These are phyloP conservation scores for Genyomyrus donnyi DNA, from an alignment of 2,113 vertebrate species.

Conservation along the genomic window DNA sequence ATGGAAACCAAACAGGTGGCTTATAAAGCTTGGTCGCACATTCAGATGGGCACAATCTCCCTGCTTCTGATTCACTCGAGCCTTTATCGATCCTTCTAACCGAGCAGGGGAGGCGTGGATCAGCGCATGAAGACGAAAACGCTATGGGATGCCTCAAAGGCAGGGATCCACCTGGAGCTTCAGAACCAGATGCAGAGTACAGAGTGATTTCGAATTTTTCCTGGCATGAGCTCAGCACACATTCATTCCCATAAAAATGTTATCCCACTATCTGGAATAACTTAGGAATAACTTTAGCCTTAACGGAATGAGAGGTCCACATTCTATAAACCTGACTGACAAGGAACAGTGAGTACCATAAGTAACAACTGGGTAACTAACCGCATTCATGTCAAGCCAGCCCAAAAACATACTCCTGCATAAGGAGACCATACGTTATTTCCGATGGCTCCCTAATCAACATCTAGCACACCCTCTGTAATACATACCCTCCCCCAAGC, in stretches of 20 bases:
- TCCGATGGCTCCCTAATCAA: background rate
- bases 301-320: background rate
- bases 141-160: background rate
- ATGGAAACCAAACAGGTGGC: conserved; percentile 26
- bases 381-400: background rate
- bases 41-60: background rate
- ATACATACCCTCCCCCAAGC: background rate
- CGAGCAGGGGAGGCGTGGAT: background rate
- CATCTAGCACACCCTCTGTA: background rate
- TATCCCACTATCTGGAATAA: background rate
- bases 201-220: background rate
- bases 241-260: background rate
- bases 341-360: background rate
- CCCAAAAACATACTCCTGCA: background rate
- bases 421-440: background rate
- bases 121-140: background rate
- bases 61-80: background rate
- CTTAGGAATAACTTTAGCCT: background rate
- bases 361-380: background rate
- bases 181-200: background rate
- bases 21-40: background rate
- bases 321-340: background rate
- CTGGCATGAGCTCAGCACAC: background rate
- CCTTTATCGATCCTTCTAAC: background rate
- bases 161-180: background rate